Evolutionary conservation across 2,113 vertebrate species (phyloP).

Genomic region (Microtus montanus): DNA sequence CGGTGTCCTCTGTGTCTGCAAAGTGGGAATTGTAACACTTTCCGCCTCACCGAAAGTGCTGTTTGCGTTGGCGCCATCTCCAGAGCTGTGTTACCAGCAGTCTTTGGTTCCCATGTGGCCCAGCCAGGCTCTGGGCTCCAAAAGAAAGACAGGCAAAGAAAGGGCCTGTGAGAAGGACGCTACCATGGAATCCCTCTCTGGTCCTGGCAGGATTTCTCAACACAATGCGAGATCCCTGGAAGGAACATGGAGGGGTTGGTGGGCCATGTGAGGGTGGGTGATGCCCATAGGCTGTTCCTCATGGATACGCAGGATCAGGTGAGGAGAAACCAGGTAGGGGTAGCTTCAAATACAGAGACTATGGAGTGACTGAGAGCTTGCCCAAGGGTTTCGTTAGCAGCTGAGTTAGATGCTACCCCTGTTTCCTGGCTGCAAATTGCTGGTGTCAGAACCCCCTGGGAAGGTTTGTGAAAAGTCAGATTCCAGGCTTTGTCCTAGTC

Average conservation of each 20-base stretch:
- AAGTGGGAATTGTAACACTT: neutral
- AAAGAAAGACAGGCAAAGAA: neutral
- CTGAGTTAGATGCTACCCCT: neutral
- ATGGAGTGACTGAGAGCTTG: neutral
- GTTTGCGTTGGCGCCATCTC: neutral
- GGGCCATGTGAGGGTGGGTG: neutral
- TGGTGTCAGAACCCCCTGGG: neutral
- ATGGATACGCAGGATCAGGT: neutral
- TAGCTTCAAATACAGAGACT: neutral
- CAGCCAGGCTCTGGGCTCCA: neutral
- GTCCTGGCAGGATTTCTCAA: neutral
- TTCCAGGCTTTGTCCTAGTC: neutral
- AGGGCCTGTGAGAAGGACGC: neutral
- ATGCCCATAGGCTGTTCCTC: neutral
- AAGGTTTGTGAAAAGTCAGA: neutral
- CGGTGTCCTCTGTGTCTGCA: neutral
- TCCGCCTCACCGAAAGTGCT: neutral
- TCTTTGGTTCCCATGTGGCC: neutral
- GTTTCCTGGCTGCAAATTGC: neutral
- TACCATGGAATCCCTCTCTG: accelerated
- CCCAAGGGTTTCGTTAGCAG: neutral
- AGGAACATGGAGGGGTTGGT: neutral
- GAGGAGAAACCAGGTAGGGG: too few species aligned
- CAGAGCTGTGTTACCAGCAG: neutral
- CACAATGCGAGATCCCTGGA: too few species aligned